These are phyloP conservation scores for Tetragnatha versicolor DNA, from an alignment of 1,140 invertebrate genomes.

Conservation along the genomic window DNA sequence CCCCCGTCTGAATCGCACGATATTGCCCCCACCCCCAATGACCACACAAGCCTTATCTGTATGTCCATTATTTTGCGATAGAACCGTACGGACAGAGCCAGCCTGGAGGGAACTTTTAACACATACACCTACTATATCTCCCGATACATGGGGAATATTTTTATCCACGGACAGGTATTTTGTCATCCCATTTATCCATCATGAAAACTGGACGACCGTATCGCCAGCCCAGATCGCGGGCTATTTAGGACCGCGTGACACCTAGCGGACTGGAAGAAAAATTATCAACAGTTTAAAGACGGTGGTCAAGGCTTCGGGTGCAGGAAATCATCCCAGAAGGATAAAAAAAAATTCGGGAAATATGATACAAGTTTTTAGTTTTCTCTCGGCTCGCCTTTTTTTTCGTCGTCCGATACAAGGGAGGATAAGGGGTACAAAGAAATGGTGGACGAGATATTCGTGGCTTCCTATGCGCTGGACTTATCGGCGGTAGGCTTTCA, in stretches of 20 bases:
- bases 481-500: constrained; percentile 17
- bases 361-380: background rate
- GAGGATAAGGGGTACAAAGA: constrained; percentile 2
- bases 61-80: constrained; percentile 54
- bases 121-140: too few relatives aligned
- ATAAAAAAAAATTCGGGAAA: constrained; percentile 1
- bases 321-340: background rate
- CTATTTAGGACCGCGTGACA: constrained; percentile 36
- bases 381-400: background rate
- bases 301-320: constrained; percentile 30
- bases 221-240: constrained; percentile 28
- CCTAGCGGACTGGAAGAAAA: constrained; percentile 25
- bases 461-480: constrained; percentile 22
- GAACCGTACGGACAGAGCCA: constrained; percentile 29
- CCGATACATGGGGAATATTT: constrained; percentile 38
- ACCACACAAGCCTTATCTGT: constrained; percentile 49
- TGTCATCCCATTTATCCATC: constrained; percentile 52
- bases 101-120: constrained; percentile 44
- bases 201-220: constrained; percentile 28
- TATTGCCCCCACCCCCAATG: constrained; percentile 15
- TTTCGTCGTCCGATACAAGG: background rate
- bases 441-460: too few relatives aligned
- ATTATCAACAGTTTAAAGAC: constrained; percentile 55
- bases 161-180: constrained; percentile 54
- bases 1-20: too few relatives aligned